Evolutionary conservation across 2,888 invertebrate species (phyloP).

Genomic region (Harpalus rubripes): DNA sequence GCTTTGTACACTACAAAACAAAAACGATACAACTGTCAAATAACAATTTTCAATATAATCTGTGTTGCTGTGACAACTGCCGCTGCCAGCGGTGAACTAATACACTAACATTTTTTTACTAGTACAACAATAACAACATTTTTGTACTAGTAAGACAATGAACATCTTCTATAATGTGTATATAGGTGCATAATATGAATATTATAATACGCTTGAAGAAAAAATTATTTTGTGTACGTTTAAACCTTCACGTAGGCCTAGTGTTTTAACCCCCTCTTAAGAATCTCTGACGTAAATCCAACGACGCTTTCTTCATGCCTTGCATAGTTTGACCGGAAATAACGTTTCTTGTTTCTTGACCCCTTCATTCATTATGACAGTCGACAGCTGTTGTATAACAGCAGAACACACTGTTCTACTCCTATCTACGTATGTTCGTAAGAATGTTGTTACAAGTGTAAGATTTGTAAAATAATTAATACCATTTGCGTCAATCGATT

Average conservation of each 20-base stretch:
- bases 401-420: not conserved
- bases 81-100: no score
- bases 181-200: no score
- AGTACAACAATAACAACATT: no score
- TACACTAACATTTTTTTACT: no score
- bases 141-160: no score
- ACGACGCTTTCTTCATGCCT: not conserved
- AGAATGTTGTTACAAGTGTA: not conserved
- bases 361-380: not conserved
- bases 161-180: no score
- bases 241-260: not conserved
- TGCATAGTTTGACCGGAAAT: not conserved
- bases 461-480: not conserved
- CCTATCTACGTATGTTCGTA: not conserved
- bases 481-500: constrained; percentile 40
- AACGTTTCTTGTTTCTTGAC: constrained; percentile 2
- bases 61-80: no score
- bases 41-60: no score
- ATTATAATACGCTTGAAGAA: no score
- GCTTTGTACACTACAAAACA: no score
- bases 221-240: not conserved
- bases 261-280: no score
- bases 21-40: no score
- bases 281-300: not conserved
- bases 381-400: not conserved